Base-by-base conservation (phyloP, 2,113 vertebrate genomes). In the Nestor notabilis region DNA sequence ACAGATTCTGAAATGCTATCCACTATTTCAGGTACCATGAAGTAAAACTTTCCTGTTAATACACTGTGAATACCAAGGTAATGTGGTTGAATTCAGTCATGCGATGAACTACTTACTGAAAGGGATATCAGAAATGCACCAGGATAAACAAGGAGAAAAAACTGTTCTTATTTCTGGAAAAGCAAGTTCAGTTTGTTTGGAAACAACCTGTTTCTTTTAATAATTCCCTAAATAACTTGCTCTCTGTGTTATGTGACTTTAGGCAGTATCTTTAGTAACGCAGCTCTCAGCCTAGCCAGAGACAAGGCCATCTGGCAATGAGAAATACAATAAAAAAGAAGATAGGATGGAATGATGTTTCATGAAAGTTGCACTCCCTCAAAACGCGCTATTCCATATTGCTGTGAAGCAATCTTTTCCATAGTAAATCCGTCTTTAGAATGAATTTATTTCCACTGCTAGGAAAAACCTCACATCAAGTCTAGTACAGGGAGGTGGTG, bases 401-500 rank as follows among this genome's bases (percentile, higher is more conserved):
- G 17, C 60, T 81, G 3, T 21, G 35, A 64, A 68, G 10, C 33
- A 74, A 25, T 50, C 15, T 63, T 86, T 81, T 47, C 25, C 46
- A 39, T 4, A 75, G 8, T 19, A 83, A 90, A 68, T 11, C 13
- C 14, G 31, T 2, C n/a, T 75, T 74, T 33, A 83, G 41, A 46
- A 84, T 21, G 10, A 77, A 74, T 58, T 52, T 83, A n/a, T 71
- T 87, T 82, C 20, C 31, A n/a, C 28, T 47, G 25, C 31, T 41
- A 70, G 28, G 10, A 50, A 77, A 83, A 69, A 3, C 0, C 7
- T 1, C 18, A 28, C 11, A 49, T 66, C 11, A 74, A 66, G 18
- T 43, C 29, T 13, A 60, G 17, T 10, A 49, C 1, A 68, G 24
- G 17, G 23, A 82, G 3, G 0, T 1, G 7, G 1, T 71, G n/a